Percentiles rank a stretch among this genome's conserved stretches.
Evolutionary conservation across 2,113 vertebrate genomes (phyloP).

Genomic region (Passer domesticus): DNA sequence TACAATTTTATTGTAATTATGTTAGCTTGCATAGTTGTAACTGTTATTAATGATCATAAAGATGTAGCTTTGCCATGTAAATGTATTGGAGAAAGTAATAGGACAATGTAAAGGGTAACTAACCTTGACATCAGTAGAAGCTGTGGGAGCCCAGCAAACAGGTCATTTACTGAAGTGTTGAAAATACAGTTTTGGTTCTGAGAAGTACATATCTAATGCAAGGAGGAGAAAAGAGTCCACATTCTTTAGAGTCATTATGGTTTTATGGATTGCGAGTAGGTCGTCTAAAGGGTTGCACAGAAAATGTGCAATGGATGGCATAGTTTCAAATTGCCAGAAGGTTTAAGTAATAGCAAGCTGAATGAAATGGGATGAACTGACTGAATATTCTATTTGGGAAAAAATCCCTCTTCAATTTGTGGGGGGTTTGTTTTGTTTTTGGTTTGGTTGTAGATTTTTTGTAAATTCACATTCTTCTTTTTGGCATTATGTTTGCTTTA

Average conservation of each 20-base stretch:
- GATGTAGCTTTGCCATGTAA: constrained; percentile 17
- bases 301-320: neutral
- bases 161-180: neutral
- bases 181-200: neutral
- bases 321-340: neutral
- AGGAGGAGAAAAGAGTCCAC: neutral
- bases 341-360: neutral
- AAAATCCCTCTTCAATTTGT: neutral
- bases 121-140: constrained; percentile 22
- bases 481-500: neutral
- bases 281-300: neutral
- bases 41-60: constrained; percentile 36
- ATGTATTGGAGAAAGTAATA: neutral
- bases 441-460: neutral
- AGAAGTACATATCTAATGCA: neutral
- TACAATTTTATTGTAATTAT: neutral
- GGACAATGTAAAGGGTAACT: constrained; percentile 15
- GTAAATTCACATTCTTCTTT: neutral
- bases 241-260: neutral
- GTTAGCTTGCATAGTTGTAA: neutral
- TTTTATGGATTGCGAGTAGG: neutral
- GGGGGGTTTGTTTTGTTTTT: fast-evolving
- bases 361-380: neutral
- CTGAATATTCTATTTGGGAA: neutral
- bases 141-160: neutral